Evolutionary conservation across 2,888 invertebrate species (phyloP).

Genomic region (Zygaena filipendulae): DNA sequence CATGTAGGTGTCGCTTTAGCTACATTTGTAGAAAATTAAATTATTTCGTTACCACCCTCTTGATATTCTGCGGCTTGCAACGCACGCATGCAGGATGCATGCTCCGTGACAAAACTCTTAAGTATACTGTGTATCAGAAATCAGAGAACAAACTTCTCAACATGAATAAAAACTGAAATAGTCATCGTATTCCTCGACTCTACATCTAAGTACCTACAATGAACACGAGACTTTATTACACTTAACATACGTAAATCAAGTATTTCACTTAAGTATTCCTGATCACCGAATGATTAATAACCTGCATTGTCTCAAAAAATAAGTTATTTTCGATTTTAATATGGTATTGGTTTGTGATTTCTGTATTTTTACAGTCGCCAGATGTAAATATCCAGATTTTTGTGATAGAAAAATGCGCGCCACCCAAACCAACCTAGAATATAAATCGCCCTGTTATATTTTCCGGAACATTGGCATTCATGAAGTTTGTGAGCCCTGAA

Average conservation of each 20-base stretch:
- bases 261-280: too few species aligned
- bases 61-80: conserved; percentile 51
- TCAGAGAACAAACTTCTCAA: too few species aligned
- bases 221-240: too few species aligned
- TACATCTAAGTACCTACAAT: too few species aligned
- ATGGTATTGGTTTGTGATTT: too few species aligned
- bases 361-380: conserved; percentile 28
- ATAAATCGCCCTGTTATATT: conserved; percentile 68
- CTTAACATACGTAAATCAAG: too few species aligned
- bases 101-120: neutral
- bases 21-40: conserved; percentile 23
- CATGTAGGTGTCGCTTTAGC: neutral
- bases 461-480: conserved; percentile 66
- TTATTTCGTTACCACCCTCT: conserved; percentile 43
- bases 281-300: too few species aligned
- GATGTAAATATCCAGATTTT: conserved; percentile 43
- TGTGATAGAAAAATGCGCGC: conserved; percentile 55
- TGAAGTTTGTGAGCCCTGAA: conserved; percentile 56
- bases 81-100: conserved; percentile 54
- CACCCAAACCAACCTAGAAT: conserved; percentile 49
- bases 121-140: neutral
- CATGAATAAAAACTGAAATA: too few species aligned
- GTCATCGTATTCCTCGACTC: too few species aligned
- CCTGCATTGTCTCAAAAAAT: too few species aligned
- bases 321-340: too few species aligned